A percentile compares a stretch with the other conserved stretches of the same genome.
phyloP scores from a whole-genome alignment of 2,797 vertebrate species.

The Eulemur mongoz region DNA sequence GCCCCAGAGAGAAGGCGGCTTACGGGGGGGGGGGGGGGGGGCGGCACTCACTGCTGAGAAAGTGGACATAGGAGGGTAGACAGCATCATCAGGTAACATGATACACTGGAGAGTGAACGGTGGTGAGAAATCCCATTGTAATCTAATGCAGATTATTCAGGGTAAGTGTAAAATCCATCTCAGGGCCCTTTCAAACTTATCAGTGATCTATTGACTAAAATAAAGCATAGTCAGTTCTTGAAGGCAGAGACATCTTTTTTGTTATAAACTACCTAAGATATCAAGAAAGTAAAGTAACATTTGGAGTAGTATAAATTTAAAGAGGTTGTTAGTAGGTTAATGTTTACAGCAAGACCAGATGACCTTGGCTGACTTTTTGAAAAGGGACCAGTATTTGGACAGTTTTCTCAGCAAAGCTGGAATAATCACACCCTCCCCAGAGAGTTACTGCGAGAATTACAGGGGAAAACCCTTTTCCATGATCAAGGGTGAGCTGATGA shows the following conservation, averaged over 20 bases:
- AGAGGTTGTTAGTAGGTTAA: not conserved
- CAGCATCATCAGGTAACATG: not conserved
- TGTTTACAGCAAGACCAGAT: not conserved
- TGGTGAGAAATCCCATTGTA: not conserved
- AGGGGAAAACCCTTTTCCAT: not conserved
- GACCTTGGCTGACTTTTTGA: not conserved
- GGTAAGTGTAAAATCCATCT: not conserved
- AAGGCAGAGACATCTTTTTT: not conserved
- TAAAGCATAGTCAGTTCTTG: not conserved
- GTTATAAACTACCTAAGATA: not conserved
- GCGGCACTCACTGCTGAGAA: not conserved
- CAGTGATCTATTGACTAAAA: not conserved
- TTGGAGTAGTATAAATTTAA: not conserved
- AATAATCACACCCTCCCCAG: not conserved
- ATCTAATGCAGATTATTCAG: not conserved
- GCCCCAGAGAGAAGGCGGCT: not conserved
- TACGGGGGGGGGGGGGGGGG: rapidly evolving
- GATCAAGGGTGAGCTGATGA: not conserved
- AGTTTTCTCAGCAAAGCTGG: not conserved
- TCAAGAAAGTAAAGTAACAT: not conserved
- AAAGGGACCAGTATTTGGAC: not conserved
- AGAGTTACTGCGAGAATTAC: not conserved
- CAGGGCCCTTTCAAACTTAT: not conserved
- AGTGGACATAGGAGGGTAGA: rapidly evolving
- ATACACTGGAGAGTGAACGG: not conserved